Base-by-base conservation (phyloP, 2,113 vertebrate genomes). In the Dinomys branickii region DNA sequence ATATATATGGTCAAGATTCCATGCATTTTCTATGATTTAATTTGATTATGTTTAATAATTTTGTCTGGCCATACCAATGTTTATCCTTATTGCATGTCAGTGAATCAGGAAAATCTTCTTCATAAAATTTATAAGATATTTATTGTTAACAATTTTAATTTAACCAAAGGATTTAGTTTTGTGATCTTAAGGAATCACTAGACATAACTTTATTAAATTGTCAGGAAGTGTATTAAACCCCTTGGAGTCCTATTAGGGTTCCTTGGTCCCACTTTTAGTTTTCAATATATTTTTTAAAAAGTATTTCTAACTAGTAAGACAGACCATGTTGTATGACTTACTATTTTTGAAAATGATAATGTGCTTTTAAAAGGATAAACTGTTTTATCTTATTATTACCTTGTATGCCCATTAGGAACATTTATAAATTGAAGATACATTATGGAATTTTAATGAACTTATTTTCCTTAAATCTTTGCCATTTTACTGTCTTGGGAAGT, bases 21-120 rank as follows among this genome's bases (percentile, higher is more conserved):
- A n/a, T 47, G 56, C 13, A 69, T 63, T 28, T 81, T 90, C 87
- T 26, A 61, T 92, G 5, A 20, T 83, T 96, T 83, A 26, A 14
- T 95, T 91, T 85, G 19, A 86, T 85, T 73, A 56, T 83, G 58
- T 71, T 65, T 26, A 88, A 92, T 96, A 61, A 87, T 73, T 96
- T 5, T 89, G 2, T 78, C 26, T 92, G 47, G n/a, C 33, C 17
- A 41, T 65, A 59, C 44, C 8, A 67, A 17, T 67, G 13, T 10
- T 80, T 58, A 78, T 96, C 63, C 28, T 19, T 33, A 63, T 13
- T 84, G 1, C n/a, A 61, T 89, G 16, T 24, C 75, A 87, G 8
- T 91, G 7, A 56, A 87, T 30, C 71, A 84, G 22, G 84, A 87
- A 88, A 94, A 50, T 63, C 38, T 95, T 1, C 71, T 92, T 90